Evolutionary conservation across 1,140 invertebrate genomes (phyloP), one percentile per base, ranked within the genome.

Genomic region (Drosophila bocqueti): DNA sequence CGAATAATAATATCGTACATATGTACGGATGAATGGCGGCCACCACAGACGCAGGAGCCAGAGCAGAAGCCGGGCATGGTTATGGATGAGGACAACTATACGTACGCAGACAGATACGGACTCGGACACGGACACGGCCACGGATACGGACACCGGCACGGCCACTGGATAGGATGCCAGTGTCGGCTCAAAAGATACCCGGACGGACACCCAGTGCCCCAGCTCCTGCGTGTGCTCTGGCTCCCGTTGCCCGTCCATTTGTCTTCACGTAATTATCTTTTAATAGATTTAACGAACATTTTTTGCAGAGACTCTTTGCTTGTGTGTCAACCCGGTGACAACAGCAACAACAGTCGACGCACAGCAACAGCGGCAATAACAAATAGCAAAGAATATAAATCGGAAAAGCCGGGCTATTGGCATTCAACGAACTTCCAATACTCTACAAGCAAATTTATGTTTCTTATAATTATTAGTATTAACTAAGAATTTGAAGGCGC

Each of bases 221-320:
- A 16, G 52, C 38, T 58, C 59, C 42, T 49, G 38, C n/a, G 15
- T 10, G 29, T 34, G 49, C 10, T 18, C 50, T 34, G 18, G 68
- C 38, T 61, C 64, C 42, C 49, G 40, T 38, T 26, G 61, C 62
- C 61, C 60, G 67, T 84, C 76, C 85, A 90, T 90, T 90, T 90
- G 85, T 90, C 85, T 90, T 90, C 85, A 90, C 85, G 81, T 90
- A 90, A 90, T 90, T 90, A 90, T 91, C 85, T 90, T 90, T 90
- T 90, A 90, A 90, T 90, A 90, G 85, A 90, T 90, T 90, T 90
- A 90, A 90, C 85, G 85, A 82, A 90, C 86, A 85, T 76, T 90
- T 89, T 90, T 90, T 86, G 79, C 85, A 82, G 81, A 79, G 86
- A 82, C 76, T 78, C 75, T 84, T 81, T 64, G 78, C 71, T 76